Evolutionary conservation across 2,797 vertebrate genomes (phyloP).

Genomic region (Arctocebus calabarensis): DNA sequence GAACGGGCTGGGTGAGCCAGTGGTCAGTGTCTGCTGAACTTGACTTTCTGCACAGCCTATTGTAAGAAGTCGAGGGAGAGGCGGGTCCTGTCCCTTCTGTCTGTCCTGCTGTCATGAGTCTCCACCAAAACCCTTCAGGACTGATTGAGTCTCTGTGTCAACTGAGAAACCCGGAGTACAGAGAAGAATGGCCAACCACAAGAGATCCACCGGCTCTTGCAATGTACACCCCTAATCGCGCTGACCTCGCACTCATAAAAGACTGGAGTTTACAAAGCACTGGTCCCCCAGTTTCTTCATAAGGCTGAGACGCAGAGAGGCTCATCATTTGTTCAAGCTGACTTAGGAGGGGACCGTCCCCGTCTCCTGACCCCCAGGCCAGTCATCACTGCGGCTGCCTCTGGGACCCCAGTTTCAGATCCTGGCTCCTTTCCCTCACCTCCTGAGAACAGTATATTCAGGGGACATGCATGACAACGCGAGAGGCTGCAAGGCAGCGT

Average conservation of each 20-base stretch:
- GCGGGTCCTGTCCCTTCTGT: background rate
- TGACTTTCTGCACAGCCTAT: background rate
- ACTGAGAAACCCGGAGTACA: background rate
- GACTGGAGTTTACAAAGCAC: background rate
- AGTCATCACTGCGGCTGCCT: background rate
- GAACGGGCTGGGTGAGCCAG: background rate
- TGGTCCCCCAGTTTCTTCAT: background rate
- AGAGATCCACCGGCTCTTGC: background rate
- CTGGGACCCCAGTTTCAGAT: background rate
- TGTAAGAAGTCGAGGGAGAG: background rate
- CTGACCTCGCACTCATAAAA: background rate
- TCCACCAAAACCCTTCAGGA: background rate
- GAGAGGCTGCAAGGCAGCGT: background rate
- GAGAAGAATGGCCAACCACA: background rate
- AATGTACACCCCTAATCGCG: background rate
- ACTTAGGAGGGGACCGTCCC: background rate
- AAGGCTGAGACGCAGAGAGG: background rate
- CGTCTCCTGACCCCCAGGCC: fast-evolving
- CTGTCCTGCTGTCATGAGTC: too few relatives aligned
- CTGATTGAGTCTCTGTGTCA: background rate
- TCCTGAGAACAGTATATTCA: background rate
- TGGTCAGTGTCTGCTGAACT: background rate
- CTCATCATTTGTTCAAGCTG: background rate
- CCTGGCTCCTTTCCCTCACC: background rate
- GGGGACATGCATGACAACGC: background rate